Base-by-base conservation (phyloP, 2,888 invertebrate genomes). In the Xylocampa areola region DNA sequence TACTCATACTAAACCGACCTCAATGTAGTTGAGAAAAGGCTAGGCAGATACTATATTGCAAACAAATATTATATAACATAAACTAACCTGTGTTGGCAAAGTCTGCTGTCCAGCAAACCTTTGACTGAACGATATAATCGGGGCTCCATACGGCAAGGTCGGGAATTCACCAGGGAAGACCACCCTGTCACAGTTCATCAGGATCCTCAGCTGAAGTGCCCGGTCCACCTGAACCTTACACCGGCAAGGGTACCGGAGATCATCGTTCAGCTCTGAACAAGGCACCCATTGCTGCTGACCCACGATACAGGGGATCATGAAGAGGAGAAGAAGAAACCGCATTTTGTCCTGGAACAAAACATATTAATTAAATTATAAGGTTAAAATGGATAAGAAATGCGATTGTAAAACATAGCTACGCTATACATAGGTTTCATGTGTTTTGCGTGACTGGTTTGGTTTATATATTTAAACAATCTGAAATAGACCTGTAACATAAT, bases 151-250 rank as follows among this genome's bases (percentile, higher is more conserved):
- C 1, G 98, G 97, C 71, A 97, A 87, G 7, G 96, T 94, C 0
- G 97, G 96, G 68, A 96, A 96, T 82, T 98, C 97, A 4, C 96
- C 96, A 19, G 96, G 94, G 80, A 98, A 97, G 21, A 97, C 97
- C 17, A 97, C 96, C 6, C 95, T 91, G 91, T 98, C 98, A 85
- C 98, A 98, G 87, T 98, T 95, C 95, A 98, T 96, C 73, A 95
- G 92, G 68, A 97, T 96, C 50, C 91, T 81, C 4, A 94, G 76
- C 70, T 92, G 92, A 8, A 92, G 77, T 0, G 91, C 85, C 14
- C 91, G 77, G 80, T 95, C 95, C 59, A 95, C 95, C 53, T 90
- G 87, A 37, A 94, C 92, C 16, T 88, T 84, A 48, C 94, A 94
- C 30, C 95, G 93, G 91, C 97, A 98, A 0, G 97, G 97, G 78